Evolutionary conservation across 2,113 vertebrate genomes (phyloP), one percentile per base, ranked within the genome.

Genomic region (Coregonus clupeaformis): DNA sequence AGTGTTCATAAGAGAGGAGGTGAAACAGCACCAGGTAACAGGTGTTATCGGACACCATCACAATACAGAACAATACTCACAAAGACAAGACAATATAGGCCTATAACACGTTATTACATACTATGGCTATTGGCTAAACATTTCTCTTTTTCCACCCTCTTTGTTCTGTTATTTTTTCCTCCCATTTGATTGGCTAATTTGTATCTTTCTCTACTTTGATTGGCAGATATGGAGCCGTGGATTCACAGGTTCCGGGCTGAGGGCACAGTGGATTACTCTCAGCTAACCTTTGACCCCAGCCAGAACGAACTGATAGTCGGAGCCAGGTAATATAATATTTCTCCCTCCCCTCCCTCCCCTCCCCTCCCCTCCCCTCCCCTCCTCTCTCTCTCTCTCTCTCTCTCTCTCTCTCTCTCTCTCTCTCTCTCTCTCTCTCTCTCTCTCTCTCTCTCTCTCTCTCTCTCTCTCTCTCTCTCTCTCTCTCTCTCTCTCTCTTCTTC

Each of bases 271-370:
- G 97, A 99, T 93, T 99, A 97, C 86, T 98, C 97, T 45, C 96
- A 97, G 92, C 90, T 99, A 91, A 97, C 95, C 9, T 98, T 99
- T 90, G 97, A 99, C 86, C 96, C 96, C 4, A 93, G 95, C 87
- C 97, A 98, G 90, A 97, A 96, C 71, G 97, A 99, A 83, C 94
- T 99, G 85, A 94, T 99, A 85, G 95, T 97, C 74, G 97, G 97
- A 87, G 96, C 97, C 88, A 98, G 97, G 97, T 99, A 94, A 96
- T 18, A 3, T 60, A 20, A 18, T 68, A 5, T 42, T 7, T 45
- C 62, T 72, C 74, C 72, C 7, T 14, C 72, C 74, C 3, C 55
- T 77, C 76, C 18, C 4, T n/a, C n/a, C n/a, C n/a, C n/a, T n/a
- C n/a, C n/a, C n/a, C n/a, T n/a, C n/a, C n/a, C n/a, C n/a, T n/a